A percentile compares a stretch with the other conserved stretches of the same genome.
phyloP scores from a whole-genome alignment of 2,797 vertebrate species.

The Anisognathus igniventris region DNA sequence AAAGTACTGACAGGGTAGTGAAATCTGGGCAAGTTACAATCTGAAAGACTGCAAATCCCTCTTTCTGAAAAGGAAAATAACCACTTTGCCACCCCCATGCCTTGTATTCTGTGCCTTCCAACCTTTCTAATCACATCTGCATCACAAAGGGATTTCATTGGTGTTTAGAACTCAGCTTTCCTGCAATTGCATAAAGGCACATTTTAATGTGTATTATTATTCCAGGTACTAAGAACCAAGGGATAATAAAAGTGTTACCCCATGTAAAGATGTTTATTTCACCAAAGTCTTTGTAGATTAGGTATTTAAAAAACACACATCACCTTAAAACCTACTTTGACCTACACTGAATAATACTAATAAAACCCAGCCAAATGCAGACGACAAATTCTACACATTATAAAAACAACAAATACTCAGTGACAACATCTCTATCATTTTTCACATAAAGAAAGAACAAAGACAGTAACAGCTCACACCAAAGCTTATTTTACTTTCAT shows the following conservation, averaged over 20 bases:
- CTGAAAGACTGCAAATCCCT: constrained; percentile 10
- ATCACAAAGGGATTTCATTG: background rate
- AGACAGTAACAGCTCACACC: background rate
- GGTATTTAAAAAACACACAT: background rate
- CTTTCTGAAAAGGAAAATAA: background rate
- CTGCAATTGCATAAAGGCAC: background rate
- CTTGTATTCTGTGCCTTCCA: background rate
- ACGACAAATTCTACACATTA: background rate
- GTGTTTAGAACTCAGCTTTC: background rate
- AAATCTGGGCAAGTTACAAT: background rate
- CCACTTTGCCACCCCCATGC: accelerated
- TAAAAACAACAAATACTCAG: background rate
- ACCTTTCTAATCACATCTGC: background rate
- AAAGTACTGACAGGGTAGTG: background rate
- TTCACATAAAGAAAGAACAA: background rate
- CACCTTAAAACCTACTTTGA: background rate
- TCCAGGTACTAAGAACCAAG: background rate
- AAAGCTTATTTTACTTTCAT: background rate
- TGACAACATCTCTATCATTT: background rate
- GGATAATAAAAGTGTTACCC: background rate
- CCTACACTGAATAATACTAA: background rate
- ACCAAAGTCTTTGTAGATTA: background rate
- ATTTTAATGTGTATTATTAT: background rate
- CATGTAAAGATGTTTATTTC: background rate
- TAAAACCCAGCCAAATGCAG: background rate